Conservation (phyloP, 2,797 vertebrate species). For the Urophycis tenuis region DNA sequence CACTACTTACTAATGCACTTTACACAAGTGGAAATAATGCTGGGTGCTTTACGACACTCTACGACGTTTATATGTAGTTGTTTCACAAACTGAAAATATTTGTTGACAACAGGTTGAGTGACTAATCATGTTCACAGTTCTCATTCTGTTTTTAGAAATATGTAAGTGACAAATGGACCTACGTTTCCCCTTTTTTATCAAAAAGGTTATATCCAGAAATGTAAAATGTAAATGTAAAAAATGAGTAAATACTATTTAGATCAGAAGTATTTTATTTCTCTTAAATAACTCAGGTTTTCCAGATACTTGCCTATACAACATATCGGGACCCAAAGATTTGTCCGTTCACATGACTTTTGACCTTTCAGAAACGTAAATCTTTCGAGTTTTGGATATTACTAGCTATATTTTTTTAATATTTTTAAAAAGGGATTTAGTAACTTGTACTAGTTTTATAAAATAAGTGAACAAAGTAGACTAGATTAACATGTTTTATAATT, state of each 20-base stretch:
- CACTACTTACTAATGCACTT: slow-evolving; percentile 17
- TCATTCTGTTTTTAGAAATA: neutral
- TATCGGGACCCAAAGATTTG: neutral
- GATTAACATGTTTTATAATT: neutral
- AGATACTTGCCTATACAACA: neutral
- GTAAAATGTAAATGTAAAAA: no score
- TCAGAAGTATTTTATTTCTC: neutral
- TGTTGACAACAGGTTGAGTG: neutral
- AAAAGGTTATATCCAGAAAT: no score
- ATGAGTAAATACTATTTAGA: neutral
- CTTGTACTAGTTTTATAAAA: neutral
- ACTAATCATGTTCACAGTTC: neutral
- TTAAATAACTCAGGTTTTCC: neutral
- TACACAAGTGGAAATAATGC: slow-evolving; percentile 2
- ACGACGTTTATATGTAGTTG: slow-evolving; percentile 6
- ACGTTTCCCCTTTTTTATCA: no score
- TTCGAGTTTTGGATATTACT: neutral
- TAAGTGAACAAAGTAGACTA: neutral
- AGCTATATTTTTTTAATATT: neutral
- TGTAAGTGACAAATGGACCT: neutral
- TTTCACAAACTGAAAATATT: slow-evolving; percentile 39
- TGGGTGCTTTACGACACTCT: no score
- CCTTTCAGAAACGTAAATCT: neutral
- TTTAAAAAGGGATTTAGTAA: neutral
- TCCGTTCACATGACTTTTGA: neutral